Base-by-base conservation (phyloP, 2,797 vertebrate species). In the Darevskia mixta region DNA sequence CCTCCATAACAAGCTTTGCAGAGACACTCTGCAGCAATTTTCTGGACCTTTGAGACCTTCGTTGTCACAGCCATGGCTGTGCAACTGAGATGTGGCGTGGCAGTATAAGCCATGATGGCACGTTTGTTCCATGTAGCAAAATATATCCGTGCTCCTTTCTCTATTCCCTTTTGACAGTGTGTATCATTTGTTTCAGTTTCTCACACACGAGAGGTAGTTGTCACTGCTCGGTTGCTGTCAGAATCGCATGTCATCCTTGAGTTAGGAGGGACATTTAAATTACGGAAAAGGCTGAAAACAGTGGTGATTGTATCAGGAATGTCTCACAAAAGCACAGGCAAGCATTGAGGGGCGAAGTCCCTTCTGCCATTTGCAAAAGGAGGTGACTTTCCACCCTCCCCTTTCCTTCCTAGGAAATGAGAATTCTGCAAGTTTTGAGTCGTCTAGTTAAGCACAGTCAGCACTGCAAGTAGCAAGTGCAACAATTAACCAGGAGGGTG, bases 211-310 rank as follows among this genome's bases (percentile, higher is more conserved):
- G 86, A 89, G 83, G 29, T 81, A 66, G 86, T 88, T 82, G 82
- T 91, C 76, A 87, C 35, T 41, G 55, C 0, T 2, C 1, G 69
- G 86, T 86, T 77, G 69, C 83, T 91, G 89, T 83, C 87, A 82
- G 85, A 80, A 81, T 20, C 76, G n/a, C 0, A 18, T 18, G 77
- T 87, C 92, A 85, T 45, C 29, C 35, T 87, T 18, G 76, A 90
- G 76, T 38, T 82, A 61, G 80, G 88, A 77, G 90, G 79, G 43
- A 17, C 82, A 64, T 91, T 89, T 85, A 90, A 82, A 73, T 89
- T 82, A 78, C 88, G 71, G 64, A 32, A 58, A 82, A 86, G 15
- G 49, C 64, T 61, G 77, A 86, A 80, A 86, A 58, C 79, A 92
- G 78, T 76, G 69, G 77, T 81, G 88, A 71, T 35, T 82, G 8